These are phyloP conservation scores for Neogale vison DNA, from an alignment of 2,113 vertebrate genomes.

Conservation along the genomic window DNA sequence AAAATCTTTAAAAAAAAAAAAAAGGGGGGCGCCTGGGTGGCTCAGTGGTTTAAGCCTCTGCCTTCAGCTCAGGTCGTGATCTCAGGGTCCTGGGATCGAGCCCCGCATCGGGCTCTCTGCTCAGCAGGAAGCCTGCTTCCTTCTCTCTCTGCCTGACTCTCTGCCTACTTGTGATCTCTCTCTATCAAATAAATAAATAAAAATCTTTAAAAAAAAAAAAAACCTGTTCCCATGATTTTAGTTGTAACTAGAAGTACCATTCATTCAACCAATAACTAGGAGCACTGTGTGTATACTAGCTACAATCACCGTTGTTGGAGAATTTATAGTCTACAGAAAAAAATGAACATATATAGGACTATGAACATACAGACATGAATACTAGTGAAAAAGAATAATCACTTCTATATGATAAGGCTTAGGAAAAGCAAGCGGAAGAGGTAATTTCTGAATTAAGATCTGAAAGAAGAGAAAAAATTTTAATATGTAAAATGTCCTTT, in stretches of 20 bases:
- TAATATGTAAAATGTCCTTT: not conserved
- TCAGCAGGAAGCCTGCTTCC: too few relatives aligned
- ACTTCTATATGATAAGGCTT: not conserved
- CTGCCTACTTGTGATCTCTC: too few relatives aligned
- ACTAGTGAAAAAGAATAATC: not conserved
- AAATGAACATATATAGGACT: not conserved
- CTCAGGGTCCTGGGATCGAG: too few relatives aligned
- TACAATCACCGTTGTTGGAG: not conserved
- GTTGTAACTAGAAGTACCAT: not conserved
- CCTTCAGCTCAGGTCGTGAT: too few relatives aligned
- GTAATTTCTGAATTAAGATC: slow-evolving; percentile 31
- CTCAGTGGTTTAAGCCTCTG: too few relatives aligned
- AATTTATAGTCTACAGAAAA: slow-evolving; percentile 2
- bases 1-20: too few relatives aligned
- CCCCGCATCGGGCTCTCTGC: too few relatives aligned
- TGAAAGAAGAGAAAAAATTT: not conserved
- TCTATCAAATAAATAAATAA: too few relatives aligned
- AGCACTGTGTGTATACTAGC: not conserved
- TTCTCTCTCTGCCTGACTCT: too few relatives aligned
- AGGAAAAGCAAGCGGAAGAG: not conserved
- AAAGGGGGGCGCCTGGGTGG: too few relatives aligned
- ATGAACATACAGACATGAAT: not conserved
- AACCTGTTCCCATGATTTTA: not conserved
- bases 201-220: too few relatives aligned
- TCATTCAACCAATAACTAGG: not conserved